Evolutionary conservation across 2,888 invertebrate species (phyloP), one percentile per base, ranked within the genome.

Genomic region (Hypolimnas misippus): DNA sequence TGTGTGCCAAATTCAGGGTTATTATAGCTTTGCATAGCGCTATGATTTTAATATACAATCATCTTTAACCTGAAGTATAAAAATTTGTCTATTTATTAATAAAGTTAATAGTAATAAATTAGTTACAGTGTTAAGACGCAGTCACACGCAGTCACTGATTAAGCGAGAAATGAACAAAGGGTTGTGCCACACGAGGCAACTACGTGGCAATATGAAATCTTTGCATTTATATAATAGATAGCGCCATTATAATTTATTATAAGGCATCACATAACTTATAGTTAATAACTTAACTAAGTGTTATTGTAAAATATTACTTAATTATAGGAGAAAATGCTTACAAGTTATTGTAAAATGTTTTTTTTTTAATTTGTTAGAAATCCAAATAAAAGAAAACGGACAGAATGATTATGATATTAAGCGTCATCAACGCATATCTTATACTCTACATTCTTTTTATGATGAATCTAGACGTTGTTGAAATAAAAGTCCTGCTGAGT

Each of bases 31-130:
- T n/a, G n/a, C n/a, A n/a, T 19, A 44, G 10, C 44, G 8, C 25
- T 14, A 29, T 8, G 14, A 12, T 14, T 29, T 29, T 12, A 7
- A 6, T 49, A 8, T 8, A 29, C 1, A 14, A 2, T 14, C 12
- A 14, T 7, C 29, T 5, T 49, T 49, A 49, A 6, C 29, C n/a
- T 29, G 10, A n/a, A 14, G 14, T 49, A n/a, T n/a, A 52, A 19
- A 42, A 42, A 42, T 52, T 33, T 58, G 17, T 52, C 10, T 31
- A 33, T 42, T 58, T 57, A 58, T 58, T 44, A 58, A 58, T 58
- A 52, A 44, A 52, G 7, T 31, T 58, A 0, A 51, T 49, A 52
- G 42, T 42, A 33, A 42, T 58, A 58, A 33, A 52, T 44, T 51
- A 31, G 42, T 58, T 33, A 19, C 51, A 49, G 40, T 58, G 8